These are phyloP conservation scores for Lepus europaeus DNA, from an alignment of 2,113 vertebrate genomes.

Conservation along the genomic window DNA sequence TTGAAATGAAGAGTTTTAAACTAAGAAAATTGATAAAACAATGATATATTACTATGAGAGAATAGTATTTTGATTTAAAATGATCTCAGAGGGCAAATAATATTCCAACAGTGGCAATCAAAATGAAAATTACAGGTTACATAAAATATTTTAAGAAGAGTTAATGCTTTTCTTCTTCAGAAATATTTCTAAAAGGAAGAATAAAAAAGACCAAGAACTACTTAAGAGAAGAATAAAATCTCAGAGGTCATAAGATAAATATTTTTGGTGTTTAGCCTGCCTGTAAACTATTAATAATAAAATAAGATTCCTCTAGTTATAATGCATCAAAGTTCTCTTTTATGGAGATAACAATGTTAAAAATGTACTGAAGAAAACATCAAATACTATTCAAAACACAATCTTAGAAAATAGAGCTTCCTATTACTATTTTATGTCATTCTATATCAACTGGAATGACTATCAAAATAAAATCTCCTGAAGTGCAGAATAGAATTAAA, in stretches of 20 bases:
- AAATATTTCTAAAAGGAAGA: background rate
- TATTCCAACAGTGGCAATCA: no score
- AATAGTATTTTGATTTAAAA: background rate
- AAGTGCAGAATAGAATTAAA: slow-evolving; percentile 9
- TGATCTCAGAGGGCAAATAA: background rate
- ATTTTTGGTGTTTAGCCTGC: background rate
- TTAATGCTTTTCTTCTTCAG: background rate
- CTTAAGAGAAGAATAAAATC: background rate
- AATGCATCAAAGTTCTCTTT: background rate
- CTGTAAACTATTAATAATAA: slow-evolving; percentile 4
- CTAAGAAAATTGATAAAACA: background rate
- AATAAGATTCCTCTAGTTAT: background rate
- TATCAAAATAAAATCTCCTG: background rate
- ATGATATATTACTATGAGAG: background rate
- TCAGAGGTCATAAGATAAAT: background rate
- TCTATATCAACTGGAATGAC: background rate
- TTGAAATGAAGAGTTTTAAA: background rate
- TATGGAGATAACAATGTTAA: background rate
- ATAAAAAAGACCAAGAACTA: background rate
- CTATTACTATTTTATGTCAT: background rate
- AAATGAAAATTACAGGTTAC: background rate
- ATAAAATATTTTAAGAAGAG: background rate
- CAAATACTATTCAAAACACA: background rate
- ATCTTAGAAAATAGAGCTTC: background rate
- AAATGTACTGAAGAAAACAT: background rate